Conservation (phyloP, 2,113 vertebrate species). For the Dromiciops gliroides region DNA sequence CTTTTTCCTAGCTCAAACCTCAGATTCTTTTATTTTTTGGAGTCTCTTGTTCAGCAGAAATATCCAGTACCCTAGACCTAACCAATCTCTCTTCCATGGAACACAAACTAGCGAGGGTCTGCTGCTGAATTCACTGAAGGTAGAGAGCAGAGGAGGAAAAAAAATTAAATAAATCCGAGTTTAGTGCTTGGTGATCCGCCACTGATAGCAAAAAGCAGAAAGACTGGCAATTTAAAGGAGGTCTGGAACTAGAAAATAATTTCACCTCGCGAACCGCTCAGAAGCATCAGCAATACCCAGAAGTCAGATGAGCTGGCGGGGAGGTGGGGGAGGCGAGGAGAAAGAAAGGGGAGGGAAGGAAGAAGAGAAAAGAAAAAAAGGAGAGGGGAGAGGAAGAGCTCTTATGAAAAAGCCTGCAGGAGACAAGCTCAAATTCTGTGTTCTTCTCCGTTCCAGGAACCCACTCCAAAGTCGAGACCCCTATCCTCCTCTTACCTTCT, state of each 20-base stretch:
- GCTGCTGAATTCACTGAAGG: background rate
- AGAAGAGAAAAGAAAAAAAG: background rate
- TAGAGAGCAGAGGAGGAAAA: background rate
- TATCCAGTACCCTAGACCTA: background rate
- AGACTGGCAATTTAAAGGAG: background rate
- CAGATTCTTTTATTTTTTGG: background rate
- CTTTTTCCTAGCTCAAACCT: background rate
- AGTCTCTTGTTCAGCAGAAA: background rate
- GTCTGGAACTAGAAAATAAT: background rate
- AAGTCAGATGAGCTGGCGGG: background rate
- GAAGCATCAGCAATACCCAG: background rate
- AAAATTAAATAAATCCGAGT: background rate
- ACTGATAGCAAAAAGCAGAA: background rate
- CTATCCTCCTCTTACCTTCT: background rate
- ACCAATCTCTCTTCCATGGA: background rate
- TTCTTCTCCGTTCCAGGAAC: background rate
- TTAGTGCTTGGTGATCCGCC: background rate
- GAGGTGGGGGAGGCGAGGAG: background rate
- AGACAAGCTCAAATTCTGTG: background rate
- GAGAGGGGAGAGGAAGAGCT: background rate
- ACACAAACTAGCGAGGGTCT: background rate
- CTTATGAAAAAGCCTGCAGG: background rate
- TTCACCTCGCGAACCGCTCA: background rate
- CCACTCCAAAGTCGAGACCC: background rate
- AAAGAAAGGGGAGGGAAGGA: too few species aligned